Conservation (phyloP, 2,797 vertebrate genomes). For the Erethizon dorsatum region DNA sequence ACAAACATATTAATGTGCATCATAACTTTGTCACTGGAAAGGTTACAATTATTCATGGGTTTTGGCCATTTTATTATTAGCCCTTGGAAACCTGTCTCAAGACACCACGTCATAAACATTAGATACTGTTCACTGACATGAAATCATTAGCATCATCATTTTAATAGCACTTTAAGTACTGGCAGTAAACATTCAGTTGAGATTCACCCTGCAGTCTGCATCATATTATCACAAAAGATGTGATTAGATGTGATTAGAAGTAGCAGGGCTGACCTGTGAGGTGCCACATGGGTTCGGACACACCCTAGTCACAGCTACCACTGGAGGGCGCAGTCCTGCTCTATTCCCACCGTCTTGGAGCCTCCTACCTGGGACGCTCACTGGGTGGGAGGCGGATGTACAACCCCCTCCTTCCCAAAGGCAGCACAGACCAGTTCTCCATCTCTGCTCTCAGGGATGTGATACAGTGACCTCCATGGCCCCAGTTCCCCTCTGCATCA, state of each 20-base stretch:
- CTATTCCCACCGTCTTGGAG: background rate
- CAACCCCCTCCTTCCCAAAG: background rate
- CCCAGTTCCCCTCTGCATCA: background rate
- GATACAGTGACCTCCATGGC: background rate
- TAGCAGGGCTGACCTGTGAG: background rate
- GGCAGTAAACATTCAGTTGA: background rate
- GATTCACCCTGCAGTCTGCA: background rate
- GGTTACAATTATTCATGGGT: background rate
- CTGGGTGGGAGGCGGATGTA: background rate
- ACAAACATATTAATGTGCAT: fast-evolving
- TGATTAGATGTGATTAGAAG: fast-evolving
- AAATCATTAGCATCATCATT: background rate
- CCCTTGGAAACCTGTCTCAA: conserved; percentile 1
- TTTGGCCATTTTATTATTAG: conserved; percentile 59
- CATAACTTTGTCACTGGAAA: background rate
- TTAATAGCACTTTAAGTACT: background rate
- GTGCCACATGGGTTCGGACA: background rate
- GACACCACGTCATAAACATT: background rate
- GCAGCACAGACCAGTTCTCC: background rate
- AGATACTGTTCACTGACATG: background rate
- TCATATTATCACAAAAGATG: fast-evolving
- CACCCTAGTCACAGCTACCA: background rate
- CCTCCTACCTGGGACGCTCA: background rate
- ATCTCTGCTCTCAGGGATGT: background rate
- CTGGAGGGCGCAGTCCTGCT: background rate